These are phyloP conservation scores for Pandemis corylana DNA, from an alignment of 2,888 invertebrate species.

Conservation along the genomic window DNA sequence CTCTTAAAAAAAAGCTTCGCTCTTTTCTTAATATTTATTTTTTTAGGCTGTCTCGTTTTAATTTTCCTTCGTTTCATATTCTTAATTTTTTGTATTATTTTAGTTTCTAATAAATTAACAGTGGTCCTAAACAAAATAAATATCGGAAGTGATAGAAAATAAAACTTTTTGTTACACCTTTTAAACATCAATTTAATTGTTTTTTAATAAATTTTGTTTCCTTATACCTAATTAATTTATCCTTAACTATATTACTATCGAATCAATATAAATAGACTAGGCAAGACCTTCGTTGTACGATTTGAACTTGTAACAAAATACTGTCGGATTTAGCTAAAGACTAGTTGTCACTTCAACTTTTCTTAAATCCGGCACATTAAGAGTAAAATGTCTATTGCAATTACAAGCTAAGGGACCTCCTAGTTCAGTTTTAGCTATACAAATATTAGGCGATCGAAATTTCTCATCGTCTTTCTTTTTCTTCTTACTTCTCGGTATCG, in stretches of 20 bases:
- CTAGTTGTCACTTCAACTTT: slow-evolving; percentile 73
- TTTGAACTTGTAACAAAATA: slow-evolving; percentile 47
- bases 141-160: neutral
- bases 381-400: slow-evolving; percentile 78
- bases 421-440: slow-evolving; percentile 71
- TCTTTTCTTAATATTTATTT: slow-evolving; percentile 7
- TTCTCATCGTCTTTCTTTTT: slow-evolving; percentile 64
- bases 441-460: slow-evolving; percentile 76
- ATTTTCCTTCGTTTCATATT: neutral
- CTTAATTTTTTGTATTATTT: neutral
- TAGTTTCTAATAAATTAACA: neutral
- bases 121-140: neutral
- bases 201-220: neutral
- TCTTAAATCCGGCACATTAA: slow-evolving; percentile 74
- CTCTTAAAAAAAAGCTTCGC: slow-evolving; percentile 41
- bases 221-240: slow-evolving; percentile 12
- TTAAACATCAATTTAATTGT: neutral
- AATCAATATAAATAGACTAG: slow-evolving; percentile 71
- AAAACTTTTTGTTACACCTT: slow-evolving; percentile 4
- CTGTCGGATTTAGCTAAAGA: slow-evolving; percentile 53
- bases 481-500: slow-evolving; percentile 62
- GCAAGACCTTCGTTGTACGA: slow-evolving; percentile 57
- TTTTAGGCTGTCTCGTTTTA: neutral
- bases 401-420: slow-evolving; percentile 72
- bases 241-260: slow-evolving; percentile 15